These are phyloP conservation scores for Pogonocherus hispidulus DNA, from an alignment of 2,888 invertebrate species.

Conservation along the genomic window DNA sequence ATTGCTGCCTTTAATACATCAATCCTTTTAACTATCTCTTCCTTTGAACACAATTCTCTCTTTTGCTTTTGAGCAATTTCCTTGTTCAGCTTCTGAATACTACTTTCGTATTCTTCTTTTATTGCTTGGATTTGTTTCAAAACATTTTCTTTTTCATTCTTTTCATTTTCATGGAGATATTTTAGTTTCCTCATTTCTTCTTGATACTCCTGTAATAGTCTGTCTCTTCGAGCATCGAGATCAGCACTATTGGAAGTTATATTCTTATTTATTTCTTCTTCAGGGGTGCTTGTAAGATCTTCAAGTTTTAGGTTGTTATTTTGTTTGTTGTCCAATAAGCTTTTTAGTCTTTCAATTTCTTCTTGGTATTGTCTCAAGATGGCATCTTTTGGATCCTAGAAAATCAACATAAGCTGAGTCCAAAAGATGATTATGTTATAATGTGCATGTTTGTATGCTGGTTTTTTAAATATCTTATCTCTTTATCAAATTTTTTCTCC, in stretches of 20 bases:
- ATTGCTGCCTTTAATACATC: slow-evolving; percentile 78
- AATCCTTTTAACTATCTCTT: slow-evolving; percentile 66
- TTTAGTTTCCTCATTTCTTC: slow-evolving; percentile 69
- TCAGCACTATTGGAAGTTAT: slow-evolving; percentile 45
- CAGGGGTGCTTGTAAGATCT: slow-evolving; percentile 51
- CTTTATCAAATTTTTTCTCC: too few relatives aligned
- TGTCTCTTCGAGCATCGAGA: slow-evolving; percentile 62
- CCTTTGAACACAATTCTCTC: slow-evolving; percentile 68
- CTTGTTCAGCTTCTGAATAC: slow-evolving; percentile 73
- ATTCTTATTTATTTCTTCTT: slow-evolving; percentile 52
- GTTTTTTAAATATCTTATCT: too few relatives aligned
- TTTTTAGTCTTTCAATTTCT: slow-evolving; percentile 82
- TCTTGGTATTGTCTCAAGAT: slow-evolving; percentile 87
- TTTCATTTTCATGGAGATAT: slow-evolving; percentile 65
- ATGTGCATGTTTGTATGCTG: too few relatives aligned
- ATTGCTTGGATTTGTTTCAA: slow-evolving; percentile 69
- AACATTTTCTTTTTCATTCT: slow-evolving; percentile 65
- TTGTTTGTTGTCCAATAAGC: slow-evolving; percentile 68
- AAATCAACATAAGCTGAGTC: too few relatives aligned
- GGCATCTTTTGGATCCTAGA: slow-evolving; percentile 87
- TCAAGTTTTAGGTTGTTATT: slow-evolving; percentile 56
- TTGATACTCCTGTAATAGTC: slow-evolving; percentile 71
- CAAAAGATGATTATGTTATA: too few relatives aligned
- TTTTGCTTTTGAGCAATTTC: slow-evolving; percentile 73
- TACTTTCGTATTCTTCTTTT: slow-evolving; percentile 73